phyloP scores from a whole-genome alignment of 2,113 vertebrate genomes.

The Grallaria varia region DNA sequence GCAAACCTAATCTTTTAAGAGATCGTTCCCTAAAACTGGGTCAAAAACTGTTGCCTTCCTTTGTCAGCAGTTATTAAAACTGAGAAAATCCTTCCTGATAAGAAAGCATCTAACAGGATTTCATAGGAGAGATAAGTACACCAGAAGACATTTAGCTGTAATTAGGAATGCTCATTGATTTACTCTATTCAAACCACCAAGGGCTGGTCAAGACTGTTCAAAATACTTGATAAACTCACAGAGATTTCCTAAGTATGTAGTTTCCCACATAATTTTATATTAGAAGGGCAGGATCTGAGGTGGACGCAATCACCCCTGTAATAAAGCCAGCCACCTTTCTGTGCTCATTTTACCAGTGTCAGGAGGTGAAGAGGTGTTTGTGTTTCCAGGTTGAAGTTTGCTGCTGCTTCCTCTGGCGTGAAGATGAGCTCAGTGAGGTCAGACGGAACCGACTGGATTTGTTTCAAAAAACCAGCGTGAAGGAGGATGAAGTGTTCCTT shows the following conservation, averaged over 20 bases:
- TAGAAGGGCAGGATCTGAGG: background rate
- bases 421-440: background rate
- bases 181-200: background rate
- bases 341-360: background rate
- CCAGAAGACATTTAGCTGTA: background rate
- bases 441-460: background rate
- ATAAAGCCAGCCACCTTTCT: background rate
- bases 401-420: background rate
- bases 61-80: background rate
- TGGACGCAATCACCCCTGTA: background rate
- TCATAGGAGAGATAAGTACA: background rate
- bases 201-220: background rate
- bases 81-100: background rate
- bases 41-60: background rate
- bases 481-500: background rate
- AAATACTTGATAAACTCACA: background rate
- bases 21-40: background rate
- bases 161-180: background rate
- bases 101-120: constrained; percentile 11
- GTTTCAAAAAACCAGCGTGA: background rate
- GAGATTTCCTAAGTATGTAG: background rate
- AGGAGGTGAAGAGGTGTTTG: background rate
- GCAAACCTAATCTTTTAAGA: background rate
- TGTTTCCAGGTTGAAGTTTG: background rate
- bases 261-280: background rate